These are phyloP conservation scores for Eupithecia dodoneata DNA, from an alignment of 2,888 invertebrate species.

Conservation along the genomic window DNA sequence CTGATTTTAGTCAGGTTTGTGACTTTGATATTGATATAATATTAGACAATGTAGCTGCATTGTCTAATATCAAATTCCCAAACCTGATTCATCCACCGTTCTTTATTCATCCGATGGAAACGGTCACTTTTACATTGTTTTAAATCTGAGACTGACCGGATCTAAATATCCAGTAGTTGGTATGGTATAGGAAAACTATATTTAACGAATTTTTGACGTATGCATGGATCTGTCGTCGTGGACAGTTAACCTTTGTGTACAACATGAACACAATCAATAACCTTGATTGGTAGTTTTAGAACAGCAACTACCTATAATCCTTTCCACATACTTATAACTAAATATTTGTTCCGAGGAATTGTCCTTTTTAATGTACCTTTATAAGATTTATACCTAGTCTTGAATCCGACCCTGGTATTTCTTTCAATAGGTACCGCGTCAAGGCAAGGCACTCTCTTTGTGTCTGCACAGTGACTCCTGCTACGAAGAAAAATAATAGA, in stretches of 20 bases:
- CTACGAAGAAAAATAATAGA: slow-evolving; percentile 42
- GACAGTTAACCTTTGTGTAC: too few relatives aligned
- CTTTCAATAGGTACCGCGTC: slow-evolving; percentile 26
- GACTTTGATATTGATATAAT: not conserved
- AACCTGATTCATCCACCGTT: too few relatives aligned
- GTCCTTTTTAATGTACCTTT: too few relatives aligned
- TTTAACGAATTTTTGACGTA: not conserved
- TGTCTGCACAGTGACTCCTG: slow-evolving; percentile 35
- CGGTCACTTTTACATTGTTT: not conserved
- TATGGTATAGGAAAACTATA: not conserved
- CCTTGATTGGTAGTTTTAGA: too few relatives aligned
- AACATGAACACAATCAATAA: too few relatives aligned
- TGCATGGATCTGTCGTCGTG: not conserved
- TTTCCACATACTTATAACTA: too few relatives aligned
- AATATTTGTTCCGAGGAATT: too few relatives aligned
- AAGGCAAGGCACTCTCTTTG: slow-evolving; percentile 43
- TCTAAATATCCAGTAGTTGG: too few relatives aligned
- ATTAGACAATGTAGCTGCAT: too few relatives aligned
- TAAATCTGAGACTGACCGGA: too few relatives aligned
- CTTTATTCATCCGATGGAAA: not conserved
- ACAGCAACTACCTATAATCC: too few relatives aligned
- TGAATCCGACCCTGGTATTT: slow-evolving; percentile 38
- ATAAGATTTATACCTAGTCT: not conserved
- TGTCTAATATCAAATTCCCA: too few relatives aligned
- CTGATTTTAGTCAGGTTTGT: not conserved